A percentile compares a stretch with the other conserved stretches of the same genome.
Evolutionary conservation across 2,113 vertebrate species (phyloP).

Genomic region (Hemichromis elongatus): DNA sequence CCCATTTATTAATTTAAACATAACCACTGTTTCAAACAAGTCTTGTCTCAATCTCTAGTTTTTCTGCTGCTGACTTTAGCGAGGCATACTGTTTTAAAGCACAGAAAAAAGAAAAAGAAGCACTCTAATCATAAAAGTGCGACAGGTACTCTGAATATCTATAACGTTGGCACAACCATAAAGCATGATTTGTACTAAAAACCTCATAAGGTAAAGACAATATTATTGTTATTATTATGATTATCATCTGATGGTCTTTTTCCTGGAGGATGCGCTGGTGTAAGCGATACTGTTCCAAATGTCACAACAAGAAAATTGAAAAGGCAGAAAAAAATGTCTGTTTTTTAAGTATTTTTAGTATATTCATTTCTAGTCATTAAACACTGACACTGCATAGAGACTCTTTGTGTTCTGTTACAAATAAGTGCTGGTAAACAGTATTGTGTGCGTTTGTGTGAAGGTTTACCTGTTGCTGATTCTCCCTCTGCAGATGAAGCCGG

Average conservation of each 20-base stretch:
- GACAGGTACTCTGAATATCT: too few species aligned
- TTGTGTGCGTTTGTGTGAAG: not conserved
- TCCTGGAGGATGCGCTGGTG: not conserved
- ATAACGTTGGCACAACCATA: too few species aligned
- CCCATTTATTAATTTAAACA: not conserved
- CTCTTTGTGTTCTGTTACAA: not conserved
- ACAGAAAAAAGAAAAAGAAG: too few species aligned
- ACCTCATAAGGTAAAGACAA: too few species aligned
- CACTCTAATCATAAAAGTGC: too few species aligned
- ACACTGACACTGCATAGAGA: not conserved
- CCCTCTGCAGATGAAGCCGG: slow-evolving; percentile 87
- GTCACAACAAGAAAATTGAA: not conserved
- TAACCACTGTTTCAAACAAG: not conserved
- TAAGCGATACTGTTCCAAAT: not conserved
- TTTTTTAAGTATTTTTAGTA: not conserved
- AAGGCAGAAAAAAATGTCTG: not conserved
- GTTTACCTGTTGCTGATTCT: slow-evolving; percentile 93
- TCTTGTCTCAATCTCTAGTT: not conserved
- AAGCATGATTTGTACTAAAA: too few species aligned
- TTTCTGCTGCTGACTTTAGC: not conserved
- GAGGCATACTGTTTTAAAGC: too few species aligned
- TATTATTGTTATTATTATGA: too few species aligned
- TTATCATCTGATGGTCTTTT: not conserved
- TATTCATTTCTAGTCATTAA: not conserved
- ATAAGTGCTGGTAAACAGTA: not conserved